Base-by-base conservation (phyloP, 2,113 vertebrate species). In the Trichechus manatus region DNA sequence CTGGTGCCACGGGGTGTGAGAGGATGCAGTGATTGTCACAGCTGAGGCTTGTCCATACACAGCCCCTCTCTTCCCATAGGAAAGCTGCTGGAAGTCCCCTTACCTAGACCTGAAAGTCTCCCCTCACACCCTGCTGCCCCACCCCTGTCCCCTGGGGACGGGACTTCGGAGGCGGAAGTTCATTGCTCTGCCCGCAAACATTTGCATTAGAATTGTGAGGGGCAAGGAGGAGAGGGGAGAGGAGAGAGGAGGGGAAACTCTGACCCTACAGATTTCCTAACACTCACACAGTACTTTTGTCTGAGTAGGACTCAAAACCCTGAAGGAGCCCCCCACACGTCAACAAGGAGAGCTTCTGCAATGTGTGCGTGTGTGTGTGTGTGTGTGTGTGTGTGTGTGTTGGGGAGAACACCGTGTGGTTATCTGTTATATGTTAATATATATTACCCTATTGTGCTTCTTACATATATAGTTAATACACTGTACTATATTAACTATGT, bases 391-490 rank as follows among this genome's bases (percentile, higher is more conserved):
- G 47, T 6, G 78, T 5, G 5, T 22, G 29, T 29, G 25, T 47
- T 63, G 44, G 3, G 29, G 6, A 59, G 27, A 20, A 7, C 31
- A 19, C 39, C 2, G 8, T 1, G 33, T 4, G 39, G 61, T 6
- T 17, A 19, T 23, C 0, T 9, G 1, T n/a, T 27, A 11, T 6
- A 6, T 47, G 5, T 0, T 20, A 56, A 39, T 19, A 7, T 19
- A 7, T 6, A 9, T 68, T 44, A 25, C 56, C 25, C 39, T n/a
- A 33, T 20, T 31, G 3, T 2, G 11, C 27, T 44, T 4, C 13
- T 20, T 75, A 14, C 63, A 2, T 2, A 15, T 7, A 0, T 8
- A 31, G 9, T 59, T 9, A 87, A 44, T 2, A 13, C 2, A 3
- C 4, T 19, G n/a, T 9, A 6, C 23, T n/a, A 31, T 31, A 6